A percentile compares a stretch with the other conserved stretches of the same genome.
phyloP scores from a whole-genome alignment of 53 echinoderm and acorn worm species.

The Henricia sp. region DNA sequence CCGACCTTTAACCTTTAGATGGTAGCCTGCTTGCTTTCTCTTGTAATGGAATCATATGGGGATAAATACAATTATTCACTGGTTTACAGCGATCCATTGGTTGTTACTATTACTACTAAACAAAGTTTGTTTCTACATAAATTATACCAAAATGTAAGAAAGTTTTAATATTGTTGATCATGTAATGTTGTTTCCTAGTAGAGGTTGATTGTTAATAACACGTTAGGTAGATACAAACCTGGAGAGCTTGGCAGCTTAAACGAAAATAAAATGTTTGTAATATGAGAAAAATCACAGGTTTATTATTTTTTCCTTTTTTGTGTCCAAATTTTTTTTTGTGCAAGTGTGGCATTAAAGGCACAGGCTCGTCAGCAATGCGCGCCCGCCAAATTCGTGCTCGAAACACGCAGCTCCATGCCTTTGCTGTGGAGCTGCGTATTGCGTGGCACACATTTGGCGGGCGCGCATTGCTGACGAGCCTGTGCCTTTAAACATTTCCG shows the following conservation, averaged over 20 bases:
- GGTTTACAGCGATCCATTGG: slow-evolving; percentile 27
- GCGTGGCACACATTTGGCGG: too few species aligned
- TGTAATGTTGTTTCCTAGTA: slow-evolving; percentile 51
- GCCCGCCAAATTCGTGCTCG: too few species aligned
- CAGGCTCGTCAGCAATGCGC: too few species aligned
- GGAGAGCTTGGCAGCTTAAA: slow-evolving; percentile 64
- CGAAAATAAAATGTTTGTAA: slow-evolving; percentile 68
- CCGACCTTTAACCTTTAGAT: background rate
- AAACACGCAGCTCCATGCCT: too few species aligned
- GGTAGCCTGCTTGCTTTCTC: slow-evolving; percentile 8
- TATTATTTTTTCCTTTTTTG: background rate
- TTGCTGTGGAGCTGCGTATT: too few species aligned
- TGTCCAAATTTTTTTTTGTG: background rate
- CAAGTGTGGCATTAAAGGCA: too few species aligned
- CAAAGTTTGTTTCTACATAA: slow-evolving; percentile 49
- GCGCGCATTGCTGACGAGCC: too few species aligned
- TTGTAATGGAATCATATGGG: slow-evolving; percentile 28
- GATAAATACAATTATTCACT: background rate
- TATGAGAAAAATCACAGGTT: slow-evolving; percentile 13
- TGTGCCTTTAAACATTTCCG: too few species aligned
- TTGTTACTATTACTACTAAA: slow-evolving; percentile 55
- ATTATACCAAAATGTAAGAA: slow-evolving; percentile 48
- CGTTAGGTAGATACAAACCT: slow-evolving; percentile 46
- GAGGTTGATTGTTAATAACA: slow-evolving; percentile 49
- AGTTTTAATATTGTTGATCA: slow-evolving; percentile 53